These are phyloP conservation scores for Heliopora coerulea DNA, from an alignment of 92 coral and sea anemone species.

Conservation along the genomic window DNA sequence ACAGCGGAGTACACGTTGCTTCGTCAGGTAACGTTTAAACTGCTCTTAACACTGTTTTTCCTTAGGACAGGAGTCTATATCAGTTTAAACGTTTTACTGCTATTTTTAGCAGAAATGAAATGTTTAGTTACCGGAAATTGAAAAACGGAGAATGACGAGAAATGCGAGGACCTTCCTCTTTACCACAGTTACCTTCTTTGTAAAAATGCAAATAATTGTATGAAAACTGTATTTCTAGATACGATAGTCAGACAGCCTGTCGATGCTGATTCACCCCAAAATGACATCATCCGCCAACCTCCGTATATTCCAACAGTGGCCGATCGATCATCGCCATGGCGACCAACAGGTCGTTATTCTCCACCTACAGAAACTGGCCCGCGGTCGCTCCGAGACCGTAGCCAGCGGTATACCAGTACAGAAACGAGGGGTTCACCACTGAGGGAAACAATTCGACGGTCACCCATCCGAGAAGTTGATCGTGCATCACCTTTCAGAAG, in stretches of 20 bases:
- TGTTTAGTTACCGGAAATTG: too few relatives aligned
- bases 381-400: conserved; percentile 11
- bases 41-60: too few relatives aligned
- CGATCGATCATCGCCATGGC: conserved; percentile 41
- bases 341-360: conserved; percentile 21
- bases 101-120: too few relatives aligned
- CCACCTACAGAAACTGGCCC: conserved; percentile 10
- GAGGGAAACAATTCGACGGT: conserved; percentile 19
- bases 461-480: conserved; percentile 27
- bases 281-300: conserved; percentile 1
- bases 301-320: neutral
- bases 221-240: neutral
- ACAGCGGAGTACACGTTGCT: neutral
- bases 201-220: too few relatives aligned
- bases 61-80: too few relatives aligned
- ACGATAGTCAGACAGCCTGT: conserved; percentile 1
- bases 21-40: conserved; percentile 24
- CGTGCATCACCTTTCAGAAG: conserved; percentile 7
- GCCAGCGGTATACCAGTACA: conserved; percentile 4
- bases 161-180: too few relatives aligned
- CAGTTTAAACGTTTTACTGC: too few relatives aligned
- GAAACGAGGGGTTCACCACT: neutral
- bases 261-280: neutral
- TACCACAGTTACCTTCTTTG: too few relatives aligned
- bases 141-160: too few relatives aligned